These are phyloP conservation scores for Litoditis marina DNA, from an alignment of 2,888 invertebrate species.

Conservation along the genomic window DNA sequence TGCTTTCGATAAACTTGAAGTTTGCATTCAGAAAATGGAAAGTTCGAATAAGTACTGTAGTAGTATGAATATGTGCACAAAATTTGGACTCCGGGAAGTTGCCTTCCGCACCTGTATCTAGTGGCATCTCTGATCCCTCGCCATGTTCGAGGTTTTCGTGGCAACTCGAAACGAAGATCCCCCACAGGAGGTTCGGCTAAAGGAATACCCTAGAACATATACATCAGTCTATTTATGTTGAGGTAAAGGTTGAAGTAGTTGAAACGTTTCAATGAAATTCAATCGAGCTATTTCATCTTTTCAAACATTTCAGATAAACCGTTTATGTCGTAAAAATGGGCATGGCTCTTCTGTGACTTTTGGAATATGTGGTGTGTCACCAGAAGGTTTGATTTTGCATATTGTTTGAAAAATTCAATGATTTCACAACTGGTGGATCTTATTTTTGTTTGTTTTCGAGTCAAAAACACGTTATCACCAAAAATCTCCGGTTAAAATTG, in stretches of 20 bases:
- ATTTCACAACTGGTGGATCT: too few relatives aligned
- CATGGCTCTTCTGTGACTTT: too few relatives aligned
- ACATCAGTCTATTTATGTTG: not conserved
- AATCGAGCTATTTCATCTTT: not conserved
- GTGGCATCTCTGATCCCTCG: not conserved
- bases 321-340: too few relatives aligned
- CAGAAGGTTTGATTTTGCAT: too few relatives aligned
- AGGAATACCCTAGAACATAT: conserved; percentile 17
- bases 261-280: too few relatives aligned
- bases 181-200: not conserved
- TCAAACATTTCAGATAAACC: conserved; percentile 3
- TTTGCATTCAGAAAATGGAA: not conserved
- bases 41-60: too few relatives aligned
- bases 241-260: not conserved
- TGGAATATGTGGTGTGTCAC: not conserved
- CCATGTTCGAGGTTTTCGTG: not conserved
- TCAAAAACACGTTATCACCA: too few relatives aligned
- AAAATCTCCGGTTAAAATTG: too few relatives aligned
- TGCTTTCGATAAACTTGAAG: not conserved
- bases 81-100: too few relatives aligned
- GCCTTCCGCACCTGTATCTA: conserved; percentile 6
- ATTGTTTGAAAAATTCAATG: too few relatives aligned
- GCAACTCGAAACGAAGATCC: not conserved
- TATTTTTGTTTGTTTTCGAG: too few relatives aligned
- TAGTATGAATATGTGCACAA: too few relatives aligned